Conservation (phyloP, 92 coral and sea anemone genomes). For the Porites lobata region DNA sequence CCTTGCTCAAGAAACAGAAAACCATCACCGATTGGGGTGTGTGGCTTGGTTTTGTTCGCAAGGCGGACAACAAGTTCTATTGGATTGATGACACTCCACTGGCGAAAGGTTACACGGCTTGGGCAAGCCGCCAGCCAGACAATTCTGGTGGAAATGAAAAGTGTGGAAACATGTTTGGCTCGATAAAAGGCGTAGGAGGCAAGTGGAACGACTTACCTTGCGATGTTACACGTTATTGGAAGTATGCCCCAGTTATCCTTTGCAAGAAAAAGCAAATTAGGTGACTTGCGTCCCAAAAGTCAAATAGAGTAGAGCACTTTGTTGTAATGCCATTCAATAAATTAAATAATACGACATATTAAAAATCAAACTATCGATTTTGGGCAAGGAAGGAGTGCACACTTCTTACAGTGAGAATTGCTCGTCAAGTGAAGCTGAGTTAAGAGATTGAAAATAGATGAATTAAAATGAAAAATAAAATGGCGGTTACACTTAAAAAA, state of each 20-base stretch:
- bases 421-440: too few species aligned
- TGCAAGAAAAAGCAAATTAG: slow-evolving; percentile 2
- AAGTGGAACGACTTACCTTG: slow-evolving; percentile 14
- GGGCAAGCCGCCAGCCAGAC: slow-evolving; percentile 1
- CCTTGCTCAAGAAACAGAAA: slow-evolving; percentile 10
- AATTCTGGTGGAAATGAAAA: neutral
- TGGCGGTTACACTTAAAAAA: too few species aligned
- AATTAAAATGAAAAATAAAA: too few species aligned
- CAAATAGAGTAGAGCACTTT: too few species aligned
- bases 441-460: too few species aligned
- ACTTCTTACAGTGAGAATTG: too few species aligned
- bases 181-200: neutral
- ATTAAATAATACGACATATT: too few species aligned
- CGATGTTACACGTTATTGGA: neutral
- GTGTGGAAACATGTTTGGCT: neutral
- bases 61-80: slow-evolving; percentile 15
- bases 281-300: too few species aligned
- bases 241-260: slow-evolving; percentile 9
- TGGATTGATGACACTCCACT: slow-evolving; percentile 26
- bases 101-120: neutral
- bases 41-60: neutral
- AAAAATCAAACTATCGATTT: too few species aligned
- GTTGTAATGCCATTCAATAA: too few species aligned
- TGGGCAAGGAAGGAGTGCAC: too few species aligned
- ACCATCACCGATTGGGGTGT: neutral